Evolutionary conservation across 2,888 invertebrate species (phyloP).

Genomic region (Acronicta psi): DNA sequence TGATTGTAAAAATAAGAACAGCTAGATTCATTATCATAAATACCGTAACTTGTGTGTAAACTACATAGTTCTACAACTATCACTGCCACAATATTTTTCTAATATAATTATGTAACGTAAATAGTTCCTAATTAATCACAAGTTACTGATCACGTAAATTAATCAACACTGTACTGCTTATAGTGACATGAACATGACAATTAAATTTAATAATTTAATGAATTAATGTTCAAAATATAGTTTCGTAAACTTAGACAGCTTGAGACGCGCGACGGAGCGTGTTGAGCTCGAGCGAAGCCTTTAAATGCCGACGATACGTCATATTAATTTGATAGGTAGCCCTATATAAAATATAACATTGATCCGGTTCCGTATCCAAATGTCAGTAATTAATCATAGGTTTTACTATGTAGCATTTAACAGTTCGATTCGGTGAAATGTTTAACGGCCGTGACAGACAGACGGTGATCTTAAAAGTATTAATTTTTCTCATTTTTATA

Average conservation of each 20-base stretch:
- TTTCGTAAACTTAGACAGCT: neutral
- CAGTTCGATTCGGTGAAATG: no score
- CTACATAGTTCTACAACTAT: conserved; percentile 37
- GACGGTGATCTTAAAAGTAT: neutral
- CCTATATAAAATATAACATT: neutral
- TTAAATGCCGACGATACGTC: conserved; percentile 8
- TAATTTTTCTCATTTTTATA: neutral
- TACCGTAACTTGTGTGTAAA: conserved; percentile 8
- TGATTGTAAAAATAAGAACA: no score
- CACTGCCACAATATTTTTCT: conserved; percentile 6
- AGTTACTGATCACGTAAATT: conserved; percentile 1
- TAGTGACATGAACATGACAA: neutral
- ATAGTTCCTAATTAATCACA: conserved; percentile 2
- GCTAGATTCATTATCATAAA: neutral
- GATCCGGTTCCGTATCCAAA: neutral
- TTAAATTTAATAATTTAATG: neutral
- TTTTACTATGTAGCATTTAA: no score
- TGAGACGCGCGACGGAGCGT: neutral
- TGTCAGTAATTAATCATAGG: no score
- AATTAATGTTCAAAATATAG: neutral
- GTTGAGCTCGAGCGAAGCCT: neutral
- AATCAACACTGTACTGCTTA: neutral
- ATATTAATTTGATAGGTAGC: conserved; percentile 2
- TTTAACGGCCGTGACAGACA: no score
- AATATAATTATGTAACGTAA: conserved; percentile 11